Base-by-base conservation (phyloP, 2,888 invertebrate genomes). In the Osedax fenrisi region DNA sequence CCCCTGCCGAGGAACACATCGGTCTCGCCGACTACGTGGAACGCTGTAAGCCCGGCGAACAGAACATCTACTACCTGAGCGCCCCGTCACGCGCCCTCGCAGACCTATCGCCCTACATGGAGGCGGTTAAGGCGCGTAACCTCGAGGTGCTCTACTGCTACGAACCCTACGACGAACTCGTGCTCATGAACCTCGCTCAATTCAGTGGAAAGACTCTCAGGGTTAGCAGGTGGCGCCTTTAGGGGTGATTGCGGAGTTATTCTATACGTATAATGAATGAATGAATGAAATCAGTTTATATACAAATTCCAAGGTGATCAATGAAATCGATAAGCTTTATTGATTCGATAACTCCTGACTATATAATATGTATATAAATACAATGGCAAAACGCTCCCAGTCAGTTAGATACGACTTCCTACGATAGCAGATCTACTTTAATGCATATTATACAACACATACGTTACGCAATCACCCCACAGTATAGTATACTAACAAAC, bases 161-260 rank as follows among this genome's bases (percentile, higher is more conserved):
- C 81, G 96, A 97, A 82, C 90, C 92, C n/a, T 94, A 95, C 80
- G 97, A 98, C 84, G 97, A 97, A 85, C 86, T 97, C 73, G 93
- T 95, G 2, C 86, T 97, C 23, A 89, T 94, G 88, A 94, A 95
- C 81, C 85, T 96, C 75, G 89, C 89, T 77, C 89, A 91, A 82
- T 97, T 91, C 83, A 89, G 89, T 78, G 89, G 89, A 68, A 87
- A 87, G 88, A 89, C 82, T 61, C 86, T 98, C 3, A 89, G 90
- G 1, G 41, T 41, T 17, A 17, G 41, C 17, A 41, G 10, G 41
- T 5, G 41, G 41, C 17, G 41, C 17, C 41, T 5, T 5, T 41
- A 41, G 10, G 41, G 41, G 41, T 41, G 41, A 41, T 41, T 10
- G 5, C 41, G 41, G 41, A 17, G 41, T 41, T 41, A 41, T 13